phyloP scores from a whole-genome alignment of 1,140 invertebrate species.

The Lysiphlebus fabarum region DNA sequence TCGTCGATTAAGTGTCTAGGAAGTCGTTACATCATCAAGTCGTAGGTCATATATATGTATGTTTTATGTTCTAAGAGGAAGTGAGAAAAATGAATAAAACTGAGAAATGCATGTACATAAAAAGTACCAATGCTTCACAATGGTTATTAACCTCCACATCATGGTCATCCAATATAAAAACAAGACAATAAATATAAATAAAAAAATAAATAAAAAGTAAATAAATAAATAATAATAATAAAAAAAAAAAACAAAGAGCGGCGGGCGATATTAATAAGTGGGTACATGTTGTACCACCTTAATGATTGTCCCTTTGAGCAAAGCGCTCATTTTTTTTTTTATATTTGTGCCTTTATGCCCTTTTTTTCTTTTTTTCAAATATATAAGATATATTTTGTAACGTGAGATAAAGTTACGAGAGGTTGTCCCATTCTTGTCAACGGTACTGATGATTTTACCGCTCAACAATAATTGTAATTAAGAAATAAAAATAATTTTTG shows the following conservation, averaged over 20 bases:
- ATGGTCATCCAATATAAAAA: constrained; percentile 23
- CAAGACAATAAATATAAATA: constrained; percentile 17
- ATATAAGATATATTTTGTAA: neutral
- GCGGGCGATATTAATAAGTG: constrained; percentile 39
- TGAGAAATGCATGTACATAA: constrained; percentile 33
- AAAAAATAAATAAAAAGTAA: constrained; percentile 11
- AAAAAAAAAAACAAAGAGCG: constrained; percentile 20
- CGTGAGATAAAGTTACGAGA: constrained; percentile 11
- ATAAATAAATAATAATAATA: constrained; percentile 19
- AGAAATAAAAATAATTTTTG: neutral
- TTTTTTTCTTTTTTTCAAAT: neutral
- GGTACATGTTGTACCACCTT: constrained; percentile 25
- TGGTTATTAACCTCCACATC: constrained; percentile 47
- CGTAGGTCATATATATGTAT: constrained; percentile 48
- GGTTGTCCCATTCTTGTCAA: neutral
- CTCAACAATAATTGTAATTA: neutral
- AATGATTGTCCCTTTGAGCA: constrained; percentile 24
- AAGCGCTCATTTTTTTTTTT: constrained; percentile 15
- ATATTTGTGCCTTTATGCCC: neutral
- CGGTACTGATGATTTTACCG: constrained; percentile 6
- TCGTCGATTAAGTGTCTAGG: constrained; percentile 30
- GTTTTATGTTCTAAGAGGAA: constrained; percentile 33
- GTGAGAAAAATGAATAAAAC: constrained; percentile 16
- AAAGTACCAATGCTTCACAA: constrained; percentile 32
- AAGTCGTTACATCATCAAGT: constrained; percentile 51